phyloP scores from a whole-genome alignment of 2,113 vertebrate species.

The Motacilla tschutschensis region DNA sequence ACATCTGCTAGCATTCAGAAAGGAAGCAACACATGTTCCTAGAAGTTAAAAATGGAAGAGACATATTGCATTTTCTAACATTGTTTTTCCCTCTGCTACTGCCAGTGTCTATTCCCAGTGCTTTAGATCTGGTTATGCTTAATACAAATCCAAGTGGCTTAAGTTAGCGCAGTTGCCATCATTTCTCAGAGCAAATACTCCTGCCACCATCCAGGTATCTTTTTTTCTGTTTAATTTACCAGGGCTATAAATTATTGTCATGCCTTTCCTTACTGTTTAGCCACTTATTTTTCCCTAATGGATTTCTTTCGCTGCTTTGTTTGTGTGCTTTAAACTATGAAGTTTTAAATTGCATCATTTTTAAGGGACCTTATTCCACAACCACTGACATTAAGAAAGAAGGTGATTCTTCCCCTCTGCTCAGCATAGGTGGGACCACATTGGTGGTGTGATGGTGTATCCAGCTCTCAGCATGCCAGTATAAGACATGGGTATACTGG shows the following conservation, averaged over 20 bases:
- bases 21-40: slow-evolving; percentile 45
- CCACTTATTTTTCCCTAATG: not conserved
- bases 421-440: not conserved
- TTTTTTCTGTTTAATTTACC: not conserved
- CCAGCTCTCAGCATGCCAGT: not conserved
- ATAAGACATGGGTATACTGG: not conserved
- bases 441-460: not conserved
- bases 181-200: not conserved
- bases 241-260: not conserved
- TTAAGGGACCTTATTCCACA: not conserved
- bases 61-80: slow-evolving; percentile 39
- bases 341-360: not conserved
- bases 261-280: not conserved
- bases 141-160: not conserved
- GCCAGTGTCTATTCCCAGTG: not conserved
- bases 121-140: not conserved
- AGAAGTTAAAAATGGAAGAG: slow-evolving; percentile 54
- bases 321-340: not conserved
- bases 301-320: not conserved
- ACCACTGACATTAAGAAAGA: not conserved
- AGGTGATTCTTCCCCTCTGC: not conserved
- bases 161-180: not conserved
- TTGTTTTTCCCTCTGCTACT: slow-evolving; percentile 23
- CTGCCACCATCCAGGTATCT: not conserved
- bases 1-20: slow-evolving; percentile 54